These are phyloP conservation scores for Aporophyla nigra DNA, from an alignment of 2,888 invertebrate genomes.

Conservation along the genomic window DNA sequence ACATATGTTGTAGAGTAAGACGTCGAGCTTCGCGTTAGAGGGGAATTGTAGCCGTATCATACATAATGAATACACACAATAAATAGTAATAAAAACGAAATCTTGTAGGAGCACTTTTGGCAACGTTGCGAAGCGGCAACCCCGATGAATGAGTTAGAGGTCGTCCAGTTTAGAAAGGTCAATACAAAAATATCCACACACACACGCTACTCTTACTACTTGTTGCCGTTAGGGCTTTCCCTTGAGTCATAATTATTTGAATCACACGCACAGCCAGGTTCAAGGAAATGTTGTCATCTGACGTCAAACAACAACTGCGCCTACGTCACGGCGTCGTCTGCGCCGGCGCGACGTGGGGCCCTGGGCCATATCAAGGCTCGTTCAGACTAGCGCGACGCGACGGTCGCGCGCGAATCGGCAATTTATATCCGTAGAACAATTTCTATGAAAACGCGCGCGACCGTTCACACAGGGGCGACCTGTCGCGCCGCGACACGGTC, in stretches of 20 bases:
- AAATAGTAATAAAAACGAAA: neutral
- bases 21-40: too few relatives aligned
- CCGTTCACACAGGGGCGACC: too few relatives aligned
- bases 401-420: too few relatives aligned
- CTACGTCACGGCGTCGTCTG: constrained; percentile 49
- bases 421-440: too few relatives aligned
- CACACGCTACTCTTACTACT: neutral
- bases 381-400: too few relatives aligned
- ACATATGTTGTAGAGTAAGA: too few relatives aligned
- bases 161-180: constrained; percentile 1
- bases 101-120: constrained; percentile 14
- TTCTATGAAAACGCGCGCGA: too few relatives aligned
- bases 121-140: neutral
- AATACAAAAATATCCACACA: constrained; percentile 29
- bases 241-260: constrained; percentile 9
- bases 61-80: too few relatives aligned
- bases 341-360: neutral
- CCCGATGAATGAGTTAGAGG: constrained; percentile 3
- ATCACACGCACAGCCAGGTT: neutral
- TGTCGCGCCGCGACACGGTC: too few relatives aligned
- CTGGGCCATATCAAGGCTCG: neutral
- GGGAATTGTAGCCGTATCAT: too few relatives aligned
- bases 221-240: constrained; percentile 52
- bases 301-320: constrained; percentile 35
- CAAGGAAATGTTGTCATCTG: constrained; percentile 39